Evolutionary conservation across 2,888 invertebrate genomes (phyloP).

Genomic region (Tachina lurida): DNA sequence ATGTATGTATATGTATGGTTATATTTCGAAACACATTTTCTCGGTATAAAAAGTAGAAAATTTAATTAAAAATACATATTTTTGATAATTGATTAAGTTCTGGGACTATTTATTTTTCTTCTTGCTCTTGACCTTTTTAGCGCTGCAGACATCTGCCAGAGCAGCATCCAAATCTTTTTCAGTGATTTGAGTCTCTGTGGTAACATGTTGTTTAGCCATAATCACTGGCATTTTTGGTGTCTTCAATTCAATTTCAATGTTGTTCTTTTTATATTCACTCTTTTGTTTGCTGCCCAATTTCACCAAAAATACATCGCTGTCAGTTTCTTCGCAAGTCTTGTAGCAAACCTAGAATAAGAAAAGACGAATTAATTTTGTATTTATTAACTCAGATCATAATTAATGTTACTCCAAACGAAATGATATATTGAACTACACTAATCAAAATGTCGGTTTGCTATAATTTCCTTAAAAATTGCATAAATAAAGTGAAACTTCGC

Average conservation of each 20-base stretch:
- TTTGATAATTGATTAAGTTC: too few species aligned
- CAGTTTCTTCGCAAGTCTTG: slow-evolving; percentile 84
- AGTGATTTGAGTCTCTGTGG: slow-evolving; percentile 87
- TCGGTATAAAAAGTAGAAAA: too few species aligned
- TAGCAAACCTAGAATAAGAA: slow-evolving; percentile 78
- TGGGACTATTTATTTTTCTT: slow-evolving; percentile 59
- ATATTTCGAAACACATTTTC: too few species aligned
- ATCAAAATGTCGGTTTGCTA: too few species aligned
- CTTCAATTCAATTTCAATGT: slow-evolving; percentile 88
- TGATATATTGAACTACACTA: too few species aligned
- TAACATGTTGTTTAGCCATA: slow-evolving; percentile 85
- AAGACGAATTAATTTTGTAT: slow-evolving; percentile 15
- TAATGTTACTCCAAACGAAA: too few species aligned
- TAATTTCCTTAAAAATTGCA: too few species aligned
- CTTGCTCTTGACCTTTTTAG: slow-evolving; percentile 71
- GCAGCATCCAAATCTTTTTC: slow-evolving; percentile 81
- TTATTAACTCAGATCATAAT: too few species aligned
- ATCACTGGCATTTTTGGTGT: slow-evolving; percentile 88
- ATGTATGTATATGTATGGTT: too few species aligned
- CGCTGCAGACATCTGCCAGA: slow-evolving; percentile 61
- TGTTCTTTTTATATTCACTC: slow-evolving; percentile 87
- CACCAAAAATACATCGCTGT: slow-evolving; percentile 88
- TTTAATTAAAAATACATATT: too few species aligned
- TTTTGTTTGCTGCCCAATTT: slow-evolving; percentile 90
- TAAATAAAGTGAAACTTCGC: too few species aligned